Percentiles rank a stretch among this genome's conserved stretches.
Evolutionary conservation across 1,140 invertebrate species (phyloP).

Genomic region (Cylas formicarius): DNA sequence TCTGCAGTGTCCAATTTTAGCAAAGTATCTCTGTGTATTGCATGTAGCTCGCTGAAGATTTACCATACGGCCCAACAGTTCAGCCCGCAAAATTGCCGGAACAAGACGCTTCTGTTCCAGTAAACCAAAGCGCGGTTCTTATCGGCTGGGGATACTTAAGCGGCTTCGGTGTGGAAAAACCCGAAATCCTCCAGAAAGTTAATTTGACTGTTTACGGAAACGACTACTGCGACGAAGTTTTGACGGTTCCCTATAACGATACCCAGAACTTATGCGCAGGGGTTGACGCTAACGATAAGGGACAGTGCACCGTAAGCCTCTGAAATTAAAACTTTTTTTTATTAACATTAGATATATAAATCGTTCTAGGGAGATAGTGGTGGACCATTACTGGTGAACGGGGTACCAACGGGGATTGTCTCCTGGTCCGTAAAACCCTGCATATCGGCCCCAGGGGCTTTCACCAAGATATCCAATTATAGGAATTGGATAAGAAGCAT

Average conservation of each 20-base stretch:
- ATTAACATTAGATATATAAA: background rate
- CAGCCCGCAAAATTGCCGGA: slow-evolving; percentile 6
- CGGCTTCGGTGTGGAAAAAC: background rate
- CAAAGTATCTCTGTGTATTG: background rate
- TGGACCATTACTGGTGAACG: slow-evolving; percentile 39
- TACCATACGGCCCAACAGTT: background rate
- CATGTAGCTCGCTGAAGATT: background rate
- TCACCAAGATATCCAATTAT: slow-evolving; percentile 44
- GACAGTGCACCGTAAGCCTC: slow-evolving; percentile 8
- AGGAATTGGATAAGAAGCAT: slow-evolving; percentile 43
- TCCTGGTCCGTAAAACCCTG: slow-evolving; percentile 45
- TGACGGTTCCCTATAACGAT: background rate
- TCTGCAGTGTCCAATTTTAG: no score
- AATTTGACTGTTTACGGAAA: slow-evolving; percentile 3
- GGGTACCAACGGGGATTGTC: slow-evolving; percentile 43
- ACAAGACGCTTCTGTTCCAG: background rate
- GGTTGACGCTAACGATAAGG: slow-evolving; percentile 1
- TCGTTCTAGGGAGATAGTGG: slow-evolving; percentile 41
- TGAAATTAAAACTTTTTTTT: background rate
- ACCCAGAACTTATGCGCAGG: slow-evolving; percentile 5
- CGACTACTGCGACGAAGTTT: background rate
- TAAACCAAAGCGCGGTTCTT: background rate
- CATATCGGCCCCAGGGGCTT: slow-evolving; percentile 43
- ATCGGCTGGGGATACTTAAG: slow-evolving; percentile 6
- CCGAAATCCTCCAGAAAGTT: slow-evolving; percentile 6